Evolutionary conservation across 2,888 invertebrate genomes (phyloP).

Genomic region (Drosophila colorata): DNA sequence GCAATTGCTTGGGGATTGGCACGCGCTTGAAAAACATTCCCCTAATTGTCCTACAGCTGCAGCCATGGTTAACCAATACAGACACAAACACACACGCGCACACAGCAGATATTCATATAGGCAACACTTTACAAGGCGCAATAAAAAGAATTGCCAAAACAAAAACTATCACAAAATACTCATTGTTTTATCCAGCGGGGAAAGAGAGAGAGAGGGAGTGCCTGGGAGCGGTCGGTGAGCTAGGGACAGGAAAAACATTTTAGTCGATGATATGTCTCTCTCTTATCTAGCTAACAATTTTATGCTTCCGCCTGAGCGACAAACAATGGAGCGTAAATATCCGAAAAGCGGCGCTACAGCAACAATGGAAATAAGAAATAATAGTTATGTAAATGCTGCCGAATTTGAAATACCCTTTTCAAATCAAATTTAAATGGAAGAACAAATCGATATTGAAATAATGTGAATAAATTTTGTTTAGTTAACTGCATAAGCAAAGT

Average conservation of each 20-base stretch:
- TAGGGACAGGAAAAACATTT: slow-evolving; percentile 63
- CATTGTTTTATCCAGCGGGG: slow-evolving; percentile 51
- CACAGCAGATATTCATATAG: slow-evolving; percentile 35
- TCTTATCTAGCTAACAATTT: slow-evolving; percentile 80
- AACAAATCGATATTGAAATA: neutral
- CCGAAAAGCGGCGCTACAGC: slow-evolving; percentile 71
- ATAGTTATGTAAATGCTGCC: slow-evolving; percentile 8
- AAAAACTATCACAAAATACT: slow-evolving; percentile 65
- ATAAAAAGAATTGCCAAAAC: slow-evolving; percentile 51
- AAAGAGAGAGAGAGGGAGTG: neutral
- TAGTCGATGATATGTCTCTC: slow-evolving; percentile 67
- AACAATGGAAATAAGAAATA: slow-evolving; percentile 54
- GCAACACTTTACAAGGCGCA: slow-evolving; percentile 61
- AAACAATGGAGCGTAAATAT: slow-evolving; percentile 82
- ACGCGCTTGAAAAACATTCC: slow-evolving; percentile 28
- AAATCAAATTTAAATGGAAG: neutral
- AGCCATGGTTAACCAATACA: slow-evolving; percentile 36
- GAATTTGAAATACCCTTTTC: slow-evolving; percentile 43
- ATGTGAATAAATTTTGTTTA: neutral
- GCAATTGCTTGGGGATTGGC: slow-evolving; percentile 26
- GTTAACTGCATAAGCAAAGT: neutral
- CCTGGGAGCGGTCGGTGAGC: slow-evolving; percentile 4
- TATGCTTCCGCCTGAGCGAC: slow-evolving; percentile 82
- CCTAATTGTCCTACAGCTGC: slow-evolving; percentile 53
- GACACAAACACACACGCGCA: slow-evolving; percentile 7